Evolutionary conservation across 2,797 vertebrate species (phyloP).

Genomic region (Schizothorax lantsangensis): DNA sequence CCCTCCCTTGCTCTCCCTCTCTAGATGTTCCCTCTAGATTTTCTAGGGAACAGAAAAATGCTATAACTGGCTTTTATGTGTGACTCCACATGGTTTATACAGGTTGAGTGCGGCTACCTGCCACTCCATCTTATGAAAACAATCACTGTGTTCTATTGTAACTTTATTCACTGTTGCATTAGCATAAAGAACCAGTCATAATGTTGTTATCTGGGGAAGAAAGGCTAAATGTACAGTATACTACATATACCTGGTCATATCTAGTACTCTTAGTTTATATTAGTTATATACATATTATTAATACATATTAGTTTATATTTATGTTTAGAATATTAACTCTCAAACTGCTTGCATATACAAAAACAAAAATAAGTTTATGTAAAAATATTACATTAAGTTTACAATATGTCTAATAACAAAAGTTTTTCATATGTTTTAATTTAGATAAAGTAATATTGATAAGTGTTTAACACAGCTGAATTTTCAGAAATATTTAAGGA

Average conservation of each 20-base stretch:
- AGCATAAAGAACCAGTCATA: neutral
- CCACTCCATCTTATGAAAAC: neutral
- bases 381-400: neutral
- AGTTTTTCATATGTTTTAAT: neutral
- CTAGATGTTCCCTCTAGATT: constrained; percentile 5
- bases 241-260: no score
- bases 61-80: constrained; percentile 52
- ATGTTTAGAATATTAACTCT: neutral
- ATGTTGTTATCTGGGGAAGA: neutral
- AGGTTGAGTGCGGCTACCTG: neutral
- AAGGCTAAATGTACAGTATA: neutral
- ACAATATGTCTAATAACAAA: neutral
- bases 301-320: neutral
- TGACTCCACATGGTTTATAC: constrained; percentile 46
- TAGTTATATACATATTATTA: neutral
- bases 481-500: neutral
- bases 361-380: neutral
- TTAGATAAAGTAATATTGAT: neutral
- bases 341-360: neutral
- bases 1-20: neutral
- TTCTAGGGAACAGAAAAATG: constrained; percentile 41
- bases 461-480: neutral
- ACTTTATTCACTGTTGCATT: neutral
- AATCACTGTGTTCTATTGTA: neutral
- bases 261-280: no score